Evolutionary conservation across 2,888 invertebrate genomes (phyloP).

Genomic region (Kryphioiulus occultus): DNA sequence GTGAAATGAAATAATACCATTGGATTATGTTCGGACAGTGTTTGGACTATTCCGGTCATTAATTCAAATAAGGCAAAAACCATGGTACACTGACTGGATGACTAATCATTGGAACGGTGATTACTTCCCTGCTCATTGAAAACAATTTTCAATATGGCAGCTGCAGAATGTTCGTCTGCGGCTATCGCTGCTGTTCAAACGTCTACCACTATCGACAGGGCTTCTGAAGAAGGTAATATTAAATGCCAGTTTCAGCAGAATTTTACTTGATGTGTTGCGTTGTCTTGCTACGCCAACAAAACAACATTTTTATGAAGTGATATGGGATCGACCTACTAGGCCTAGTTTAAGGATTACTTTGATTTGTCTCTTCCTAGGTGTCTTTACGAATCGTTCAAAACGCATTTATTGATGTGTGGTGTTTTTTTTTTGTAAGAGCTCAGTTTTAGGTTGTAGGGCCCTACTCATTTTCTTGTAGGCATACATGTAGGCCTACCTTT

Average conservation of each 20-base stretch:
- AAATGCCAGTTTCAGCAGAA: not conserved
- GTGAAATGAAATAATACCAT: not conserved
- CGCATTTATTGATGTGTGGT: not conserved
- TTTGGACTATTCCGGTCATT: not conserved
- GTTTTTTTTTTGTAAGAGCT: no score
- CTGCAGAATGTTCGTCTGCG: constrained; percentile 44
- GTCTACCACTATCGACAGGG: not conserved
- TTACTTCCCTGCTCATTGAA: constrained; percentile 36
- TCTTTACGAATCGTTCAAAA: not conserved
- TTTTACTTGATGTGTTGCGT: not conserved
- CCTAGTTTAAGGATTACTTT: not conserved
- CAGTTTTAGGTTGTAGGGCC: no score
- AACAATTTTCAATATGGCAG: constrained; percentile 47
- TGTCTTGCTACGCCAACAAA: not conserved
- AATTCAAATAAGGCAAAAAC: not conserved
- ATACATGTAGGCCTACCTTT: no score
- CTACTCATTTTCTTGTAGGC: no score
- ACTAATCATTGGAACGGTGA: not conserved
- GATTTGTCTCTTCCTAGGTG: not conserved
- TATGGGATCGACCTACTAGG: not conserved
- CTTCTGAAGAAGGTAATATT: constrained; percentile 31
- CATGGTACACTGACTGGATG: not conserved
- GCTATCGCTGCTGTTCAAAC: constrained; percentile 41
- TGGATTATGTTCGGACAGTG: not conserved
- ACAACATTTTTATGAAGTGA: not conserved